phyloP scores from a whole-genome alignment of 2,888 invertebrate genomes.

The Chironomus riparius region DNA sequence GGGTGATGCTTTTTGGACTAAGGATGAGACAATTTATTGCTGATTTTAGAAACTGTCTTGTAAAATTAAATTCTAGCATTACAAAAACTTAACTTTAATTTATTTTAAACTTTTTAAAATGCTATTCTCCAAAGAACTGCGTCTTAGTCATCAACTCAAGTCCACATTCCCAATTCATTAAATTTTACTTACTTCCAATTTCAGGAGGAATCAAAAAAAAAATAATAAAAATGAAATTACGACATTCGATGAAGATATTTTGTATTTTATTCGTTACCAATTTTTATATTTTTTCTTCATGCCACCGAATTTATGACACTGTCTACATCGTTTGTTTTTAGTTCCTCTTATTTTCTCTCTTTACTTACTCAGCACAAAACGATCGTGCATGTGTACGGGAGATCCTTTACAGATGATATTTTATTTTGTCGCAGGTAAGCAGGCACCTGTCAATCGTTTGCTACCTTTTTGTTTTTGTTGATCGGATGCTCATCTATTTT shows the following conservation, averaged over 20 bases:
- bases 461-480: slow-evolving; percentile 13
- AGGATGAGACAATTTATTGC: too few species aligned
- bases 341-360: not conserved
- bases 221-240: not conserved
- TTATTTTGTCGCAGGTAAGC: not conserved
- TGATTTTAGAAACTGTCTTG: too few species aligned
- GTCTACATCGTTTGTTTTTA: not conserved
- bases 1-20: too few species aligned
- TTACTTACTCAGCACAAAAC: not conserved
- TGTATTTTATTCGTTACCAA: not conserved
- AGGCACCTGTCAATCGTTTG: slow-evolving; percentile 23
- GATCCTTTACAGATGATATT: not conserved
- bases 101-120: too few species aligned
- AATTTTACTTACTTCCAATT: too few species aligned
- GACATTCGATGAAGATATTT: not conserved
- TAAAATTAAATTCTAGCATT: too few species aligned
- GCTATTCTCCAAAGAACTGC: too few species aligned
- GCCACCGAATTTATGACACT: slow-evolving; percentile 1
- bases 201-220: too few species aligned
- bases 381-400: not conserved
- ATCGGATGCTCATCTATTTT: too few species aligned
- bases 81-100: too few species aligned
- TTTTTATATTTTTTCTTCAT: not conserved
- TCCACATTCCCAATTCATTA: too few species aligned
- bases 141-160: too few species aligned